Percentiles rank a stretch among this genome's conserved stretches.
Conservation (phyloP, 53 echinoderm and acorn worm genomes). For the Holothuria leucospilota region DNA sequence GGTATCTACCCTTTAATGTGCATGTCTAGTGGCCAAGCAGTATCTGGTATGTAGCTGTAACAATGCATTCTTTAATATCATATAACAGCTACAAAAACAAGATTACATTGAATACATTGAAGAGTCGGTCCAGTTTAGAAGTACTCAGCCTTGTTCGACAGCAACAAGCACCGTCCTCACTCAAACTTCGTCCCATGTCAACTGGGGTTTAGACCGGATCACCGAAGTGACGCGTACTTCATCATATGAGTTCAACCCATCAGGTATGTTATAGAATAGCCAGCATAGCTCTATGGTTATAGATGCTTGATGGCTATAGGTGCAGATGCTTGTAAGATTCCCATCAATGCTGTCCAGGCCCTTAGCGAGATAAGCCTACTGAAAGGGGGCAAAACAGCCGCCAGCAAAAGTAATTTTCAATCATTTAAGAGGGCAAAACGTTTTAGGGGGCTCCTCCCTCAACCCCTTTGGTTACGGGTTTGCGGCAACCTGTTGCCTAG, state of each 20-base stretch:
- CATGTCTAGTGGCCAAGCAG: too few species aligned
- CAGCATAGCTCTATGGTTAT: too few species aligned
- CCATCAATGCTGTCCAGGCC: too few species aligned
- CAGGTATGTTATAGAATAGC: not conserved
- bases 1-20: too few species aligned
- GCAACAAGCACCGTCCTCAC: not conserved
- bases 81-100: not conserved
- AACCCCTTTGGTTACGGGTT: not conserved
- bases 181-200: not conserved
- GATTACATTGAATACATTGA: constrained; percentile 4
- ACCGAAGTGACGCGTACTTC: not conserved
- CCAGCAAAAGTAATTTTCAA: not conserved
- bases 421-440: not conserved
- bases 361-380: too few species aligned
- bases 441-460: not conserved
- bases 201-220: constrained; percentile 8
- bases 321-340: too few species aligned
- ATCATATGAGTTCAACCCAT: not conserved
- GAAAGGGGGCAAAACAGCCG: too few species aligned
- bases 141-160: too few species aligned
- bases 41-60: too few species aligned
- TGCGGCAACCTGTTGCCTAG: too few species aligned
- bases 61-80: not conserved
- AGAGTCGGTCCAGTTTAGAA: not conserved
- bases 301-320: too few species aligned